A percentile compares a stretch with the other conserved stretches of the same genome.
phyloP scores from a whole-genome alignment of 2,888 invertebrate species.

The Baccha elongata region DNA sequence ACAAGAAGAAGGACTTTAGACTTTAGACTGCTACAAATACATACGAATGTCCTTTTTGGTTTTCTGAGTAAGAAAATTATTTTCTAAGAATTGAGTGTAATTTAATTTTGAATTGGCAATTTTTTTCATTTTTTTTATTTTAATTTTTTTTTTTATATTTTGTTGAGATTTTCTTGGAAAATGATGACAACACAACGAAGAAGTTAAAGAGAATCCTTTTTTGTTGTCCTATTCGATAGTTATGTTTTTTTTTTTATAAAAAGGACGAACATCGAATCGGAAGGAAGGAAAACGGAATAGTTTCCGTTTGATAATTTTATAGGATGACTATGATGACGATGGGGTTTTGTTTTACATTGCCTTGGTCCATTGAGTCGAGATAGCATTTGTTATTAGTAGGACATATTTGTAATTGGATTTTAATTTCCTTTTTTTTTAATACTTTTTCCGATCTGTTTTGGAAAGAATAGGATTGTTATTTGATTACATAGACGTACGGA shows the following conservation, averaged over 20 bases:
- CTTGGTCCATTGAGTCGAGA: conserved; percentile 23
- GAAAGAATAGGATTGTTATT: not conserved
- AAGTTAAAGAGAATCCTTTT: conserved; percentile 14
- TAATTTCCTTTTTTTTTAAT: conserved; percentile 44
- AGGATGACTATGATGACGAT: conserved; percentile 30
- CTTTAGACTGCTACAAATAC: conserved; percentile 3
- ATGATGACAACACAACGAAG: conserved; percentile 6
- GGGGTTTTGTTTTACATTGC: conserved; percentile 56
- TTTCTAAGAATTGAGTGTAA: conserved; percentile 60
- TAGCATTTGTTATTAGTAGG: conserved; percentile 10
- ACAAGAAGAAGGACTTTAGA: conserved; percentile 9
- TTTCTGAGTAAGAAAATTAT: conserved; percentile 33
- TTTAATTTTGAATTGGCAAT: conserved; percentile 72
- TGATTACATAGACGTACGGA: not conserved
- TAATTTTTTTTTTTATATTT: not conserved
- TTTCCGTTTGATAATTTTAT: conserved; percentile 64
- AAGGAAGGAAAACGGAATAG: conserved; percentile 56
- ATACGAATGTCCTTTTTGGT: conserved; percentile 47
- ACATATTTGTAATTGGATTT: conserved; percentile 58
- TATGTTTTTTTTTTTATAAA: conserved; percentile 30
- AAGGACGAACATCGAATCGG: conserved; percentile 42
- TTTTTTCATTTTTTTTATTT: conserved; percentile 26
- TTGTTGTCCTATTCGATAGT: not conserved
- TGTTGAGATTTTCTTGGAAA: conserved; percentile 25
- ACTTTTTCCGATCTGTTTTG: conserved; percentile 12